Evolutionary conservation across 2,797 vertebrate genomes (phyloP).

Genomic region (Hozukius guyotensis): DNA sequence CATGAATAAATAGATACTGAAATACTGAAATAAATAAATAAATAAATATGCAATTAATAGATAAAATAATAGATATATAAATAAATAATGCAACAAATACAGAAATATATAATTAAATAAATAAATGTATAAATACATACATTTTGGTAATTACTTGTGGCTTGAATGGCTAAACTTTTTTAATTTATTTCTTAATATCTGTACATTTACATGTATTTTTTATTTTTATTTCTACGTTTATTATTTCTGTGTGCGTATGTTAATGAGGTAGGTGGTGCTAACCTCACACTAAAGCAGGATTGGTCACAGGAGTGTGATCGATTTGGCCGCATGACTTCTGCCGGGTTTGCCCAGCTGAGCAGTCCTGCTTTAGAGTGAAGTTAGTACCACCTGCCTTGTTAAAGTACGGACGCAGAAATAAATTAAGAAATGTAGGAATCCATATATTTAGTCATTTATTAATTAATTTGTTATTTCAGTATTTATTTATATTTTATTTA

Average conservation of each 20-base stretch:
- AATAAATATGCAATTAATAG: background rate
- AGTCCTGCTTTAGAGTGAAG: background rate
- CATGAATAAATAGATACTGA: background rate
- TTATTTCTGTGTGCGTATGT: background rate
- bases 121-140: background rate
- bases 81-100: background rate
- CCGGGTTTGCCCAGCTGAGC: background rate
- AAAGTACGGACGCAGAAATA: background rate
- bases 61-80: background rate
- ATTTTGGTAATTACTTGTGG: background rate
- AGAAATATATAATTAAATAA: background rate
- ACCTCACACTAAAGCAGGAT: background rate
- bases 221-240: background rate
- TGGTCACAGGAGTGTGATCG: background rate
- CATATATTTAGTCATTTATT: background rate
- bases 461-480: background rate
- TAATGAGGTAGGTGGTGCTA: background rate
- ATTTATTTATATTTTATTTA: background rate
- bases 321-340: fast-evolving
- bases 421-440: background rate
- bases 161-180: background rate
- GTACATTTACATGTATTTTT: background rate
- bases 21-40: background rate
- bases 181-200: background rate
- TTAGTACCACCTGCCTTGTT: background rate